Evolutionary conservation across 2,797 vertebrate genomes (phyloP).

Genomic region (Oryzias sinensis): DNA sequence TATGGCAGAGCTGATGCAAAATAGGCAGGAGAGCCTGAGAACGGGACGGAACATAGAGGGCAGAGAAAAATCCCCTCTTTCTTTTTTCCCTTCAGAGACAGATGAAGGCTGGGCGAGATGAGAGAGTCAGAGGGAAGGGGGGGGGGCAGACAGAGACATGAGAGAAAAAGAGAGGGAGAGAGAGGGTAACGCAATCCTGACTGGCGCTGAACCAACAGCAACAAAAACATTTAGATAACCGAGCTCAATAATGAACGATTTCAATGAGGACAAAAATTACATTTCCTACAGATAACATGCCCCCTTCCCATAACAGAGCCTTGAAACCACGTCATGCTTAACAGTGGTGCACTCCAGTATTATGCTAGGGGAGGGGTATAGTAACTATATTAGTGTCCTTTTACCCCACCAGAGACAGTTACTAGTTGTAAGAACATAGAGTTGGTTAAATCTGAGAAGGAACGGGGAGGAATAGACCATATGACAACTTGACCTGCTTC

Average conservation of each 20-base stretch:
- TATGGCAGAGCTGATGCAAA: conserved; percentile 70
- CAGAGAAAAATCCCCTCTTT: conserved; percentile 73
- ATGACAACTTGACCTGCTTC: conserved; percentile 52
- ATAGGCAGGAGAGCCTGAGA: conserved; percentile 77
- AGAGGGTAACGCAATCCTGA: conserved; percentile 77
- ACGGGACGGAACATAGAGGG: conserved; percentile 60
- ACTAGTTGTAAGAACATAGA: conserved; percentile 52
- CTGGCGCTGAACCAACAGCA: conserved; percentile 80
- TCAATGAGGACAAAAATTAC: conserved; percentile 86
- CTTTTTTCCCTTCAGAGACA: conserved; percentile 74
- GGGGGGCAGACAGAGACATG: conserved; percentile 46
- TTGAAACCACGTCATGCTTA: conserved; percentile 68
- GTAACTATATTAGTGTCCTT: conserved; percentile 76
- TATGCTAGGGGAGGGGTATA: conserved; percentile 65
- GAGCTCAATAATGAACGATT: conserved; percentile 83
- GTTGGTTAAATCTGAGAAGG: conserved; percentile 39
- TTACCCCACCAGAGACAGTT: conserved; percentile 68
- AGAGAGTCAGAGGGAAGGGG: conserved; percentile 38
- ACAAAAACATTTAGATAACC: conserved; percentile 86
- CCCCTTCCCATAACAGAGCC: conserved; percentile 80
- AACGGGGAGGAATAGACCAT: conserved; percentile 32
- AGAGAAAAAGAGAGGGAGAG: conserved; percentile 49
- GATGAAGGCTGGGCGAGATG: conserved; percentile 66
- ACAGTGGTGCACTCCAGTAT: conserved; percentile 61
- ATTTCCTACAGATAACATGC: conserved; percentile 85